Evolutionary conservation across 1,140 invertebrate species (phyloP), one percentile per base, ranked within the genome.

Genomic region (Myzus persicae): DNA sequence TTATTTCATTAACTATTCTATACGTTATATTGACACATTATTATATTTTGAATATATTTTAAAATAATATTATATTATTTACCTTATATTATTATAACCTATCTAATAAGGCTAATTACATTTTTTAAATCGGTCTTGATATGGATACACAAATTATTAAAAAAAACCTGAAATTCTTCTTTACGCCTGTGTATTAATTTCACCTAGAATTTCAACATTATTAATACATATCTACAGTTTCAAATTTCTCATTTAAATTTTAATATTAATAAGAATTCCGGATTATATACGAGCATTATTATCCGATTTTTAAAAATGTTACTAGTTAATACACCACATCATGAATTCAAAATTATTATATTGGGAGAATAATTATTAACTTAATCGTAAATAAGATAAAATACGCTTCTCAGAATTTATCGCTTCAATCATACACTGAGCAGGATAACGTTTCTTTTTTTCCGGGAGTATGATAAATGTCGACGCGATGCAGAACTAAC

Each of bases 311-410:
- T 42, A 11, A 40, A 84, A 84, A 84, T 40, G 3, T 76, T n/a
- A n/a, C 14, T 40, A 36, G 38, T 22, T n/a, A 6, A 76, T 76
- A 76, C 31, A 76, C 14, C 18, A n/a, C 59, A 76, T 76, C 18
- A 18, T n/a, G 59, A 76, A 51, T n/a, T 76, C 18, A 18, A 76
- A 76, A 76, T n/a, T 76, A 14, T n/a, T n/a, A n/a, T 76, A 76
- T 76, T n/a, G 14, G n/a, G 22, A 40, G 26, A 84, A 84, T 84
- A 46, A 76, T 76, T 59, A 59, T 59, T 76, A 67, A 67, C n/a
- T 76, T n/a, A 76, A 46, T 87, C 84, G 42, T 87, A n/a, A 76
- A 76, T 76, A 87, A 31, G 84, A 87, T 87, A 87, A 76, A 87
- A 87, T 31, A 44, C 4, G 31, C 14, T 87, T 87, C 84, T 46